Evolutionary conservation across 2,888 invertebrate genomes (phyloP), one percentile per base, ranked within the genome.

Genomic region (Tetranychus truncatus): DNA sequence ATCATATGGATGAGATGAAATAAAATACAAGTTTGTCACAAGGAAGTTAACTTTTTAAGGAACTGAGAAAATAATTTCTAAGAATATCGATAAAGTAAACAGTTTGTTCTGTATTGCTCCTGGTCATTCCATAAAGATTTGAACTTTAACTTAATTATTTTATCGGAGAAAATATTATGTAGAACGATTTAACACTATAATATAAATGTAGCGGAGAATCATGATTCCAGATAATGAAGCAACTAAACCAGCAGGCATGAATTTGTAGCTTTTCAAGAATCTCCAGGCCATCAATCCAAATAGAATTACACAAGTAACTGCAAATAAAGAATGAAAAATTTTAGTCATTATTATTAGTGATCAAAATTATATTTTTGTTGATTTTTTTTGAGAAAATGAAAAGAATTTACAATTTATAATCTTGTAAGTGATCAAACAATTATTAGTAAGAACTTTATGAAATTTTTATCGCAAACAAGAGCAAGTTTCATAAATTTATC

Each of bases 201-300:
- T 69, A 11, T 20, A 24, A 1, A 69, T 24, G 34, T 69, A 79
- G 76, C 83, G 81, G 11, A 82, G 69, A 6, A 83, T 79, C 83
- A 84, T 84, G 3, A 80, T 79, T 24, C 81, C 79, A 73, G 84
- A 84, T 78, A 86, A 76, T 0, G 82, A 74, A 15, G 86, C 84
- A 66, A 95, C 88, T 46, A 93, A 82, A 78, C 95, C 96, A 34
- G 95, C 94, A 18, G 96, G 96, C 94, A 96, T 95, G 78, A 96
- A 86, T 85, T 95, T 96, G 74, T 91, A 89, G 74, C 89, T 87
- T 80, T 88, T 89, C 82, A 89, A 88, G 81, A 87, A 90, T 82
- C 90, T 86, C 81, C 89, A 89, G 65, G 94, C 94, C 96, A 96
- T 96, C n/a, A 96, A 84, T n/a, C 90, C 89, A 45, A 90, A 90